A percentile compares a stretch with the other conserved stretches of the same genome.
Conservation (phyloP, 2,888 invertebrate species). For the Apomyelois bistriatella region DNA sequence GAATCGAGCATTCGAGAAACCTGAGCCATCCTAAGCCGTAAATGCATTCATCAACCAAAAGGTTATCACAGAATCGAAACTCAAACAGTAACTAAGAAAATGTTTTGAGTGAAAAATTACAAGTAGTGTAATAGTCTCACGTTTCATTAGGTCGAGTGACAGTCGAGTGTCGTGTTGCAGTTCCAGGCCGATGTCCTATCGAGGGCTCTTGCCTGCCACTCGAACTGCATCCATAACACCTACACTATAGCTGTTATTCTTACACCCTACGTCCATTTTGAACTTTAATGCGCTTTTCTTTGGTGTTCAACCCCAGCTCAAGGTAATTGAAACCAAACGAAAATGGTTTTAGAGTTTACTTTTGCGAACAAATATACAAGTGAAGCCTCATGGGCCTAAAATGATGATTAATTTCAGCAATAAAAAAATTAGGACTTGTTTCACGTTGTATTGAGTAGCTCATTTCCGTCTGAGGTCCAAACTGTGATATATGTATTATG, state of each 20-base stretch:
- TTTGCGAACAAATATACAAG: no score
- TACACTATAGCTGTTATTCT: not conserved
- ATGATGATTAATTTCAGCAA: no score
- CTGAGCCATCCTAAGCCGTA: no score
- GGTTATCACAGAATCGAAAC: not conserved
- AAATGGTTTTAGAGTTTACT: not conserved
- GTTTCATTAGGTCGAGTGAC: not conserved
- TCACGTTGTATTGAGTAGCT: no score
- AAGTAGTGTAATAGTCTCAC: not conserved
- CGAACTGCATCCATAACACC: conserved; percentile 38
- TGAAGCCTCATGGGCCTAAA: no score
- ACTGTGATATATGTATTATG: no score
- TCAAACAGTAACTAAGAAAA: not conserved
- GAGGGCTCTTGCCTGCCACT: conserved; percentile 56
- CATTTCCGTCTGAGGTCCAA: no score
- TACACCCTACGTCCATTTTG: not conserved
- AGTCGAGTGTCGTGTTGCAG: not conserved
- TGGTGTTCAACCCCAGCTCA: not conserved
- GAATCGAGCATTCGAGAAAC: no score
- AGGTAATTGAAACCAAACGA: not conserved
- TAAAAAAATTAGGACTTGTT: no score
- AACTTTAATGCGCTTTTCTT: not conserved
- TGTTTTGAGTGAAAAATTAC: not conserved
- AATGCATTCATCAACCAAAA: no score
- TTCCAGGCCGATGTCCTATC: conserved; percentile 44